Conservation (phyloP, 2,888 invertebrate genomes). For the Cantharis rustica region DNA sequence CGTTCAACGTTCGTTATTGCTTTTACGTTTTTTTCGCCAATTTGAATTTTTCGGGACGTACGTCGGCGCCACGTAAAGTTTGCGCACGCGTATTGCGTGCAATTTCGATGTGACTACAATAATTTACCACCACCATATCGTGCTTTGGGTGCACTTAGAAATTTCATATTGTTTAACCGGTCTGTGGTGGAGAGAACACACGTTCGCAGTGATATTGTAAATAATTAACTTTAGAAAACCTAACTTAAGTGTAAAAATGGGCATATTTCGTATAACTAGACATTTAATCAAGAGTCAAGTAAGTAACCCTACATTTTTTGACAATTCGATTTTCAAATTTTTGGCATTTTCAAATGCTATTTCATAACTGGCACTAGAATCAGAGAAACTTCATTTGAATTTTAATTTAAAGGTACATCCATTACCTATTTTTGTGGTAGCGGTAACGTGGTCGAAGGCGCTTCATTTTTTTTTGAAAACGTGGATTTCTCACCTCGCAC, state of each 20-base stretch:
- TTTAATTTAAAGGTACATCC: neutral
- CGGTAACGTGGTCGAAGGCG: neutral
- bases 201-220: neutral
- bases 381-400: neutral
- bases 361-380: neutral
- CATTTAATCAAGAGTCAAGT: constrained; percentile 69
- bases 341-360: neutral
- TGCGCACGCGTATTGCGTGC: neutral
- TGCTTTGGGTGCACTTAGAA: neutral
- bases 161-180: constrained; percentile 1
- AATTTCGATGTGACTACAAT: neutral
- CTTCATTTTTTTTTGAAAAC: neutral
- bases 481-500: neutral
- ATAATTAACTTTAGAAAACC: constrained; percentile 9
- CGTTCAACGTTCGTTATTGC: neutral
- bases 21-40: neutral
- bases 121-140: neutral
- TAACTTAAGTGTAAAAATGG: constrained; percentile 58
- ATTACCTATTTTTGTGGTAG: neutral
- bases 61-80: neutral
- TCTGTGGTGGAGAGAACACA: constrained; percentile 22
- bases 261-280: constrained; percentile 68
- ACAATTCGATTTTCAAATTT: neutral
- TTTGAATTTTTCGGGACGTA: neutral
- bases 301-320: constrained; percentile 27